Evolutionary conservation across 2,113 vertebrate genomes (phyloP).

Genomic region (Pao palembangensis): DNA sequence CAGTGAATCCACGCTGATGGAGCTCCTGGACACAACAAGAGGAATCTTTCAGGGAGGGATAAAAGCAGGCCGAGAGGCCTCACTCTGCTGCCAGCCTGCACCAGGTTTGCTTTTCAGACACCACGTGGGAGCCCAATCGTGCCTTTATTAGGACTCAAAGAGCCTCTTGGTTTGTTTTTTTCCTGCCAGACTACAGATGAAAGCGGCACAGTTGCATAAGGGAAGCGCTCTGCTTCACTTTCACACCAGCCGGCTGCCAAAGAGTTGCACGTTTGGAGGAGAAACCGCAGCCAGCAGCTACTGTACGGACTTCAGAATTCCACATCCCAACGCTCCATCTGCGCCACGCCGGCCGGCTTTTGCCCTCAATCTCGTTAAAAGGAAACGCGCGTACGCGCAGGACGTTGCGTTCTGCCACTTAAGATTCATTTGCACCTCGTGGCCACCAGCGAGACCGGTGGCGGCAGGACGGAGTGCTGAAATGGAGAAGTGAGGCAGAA

Average conservation of each 20-base stretch:
- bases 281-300: conserved; percentile 33
- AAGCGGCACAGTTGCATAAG: conserved; percentile 53
- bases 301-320: conserved; percentile 35
- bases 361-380: not conserved
- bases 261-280: conserved; percentile 22
- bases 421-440: conserved; percentile 17
- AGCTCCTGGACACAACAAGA: conserved; percentile 47
- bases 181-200: conserved; percentile 60
- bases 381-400: conserved; percentile 7
- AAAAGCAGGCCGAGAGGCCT: conserved; percentile 40
- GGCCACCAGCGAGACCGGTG: conserved; percentile 31
- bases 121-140: conserved; percentile 35
- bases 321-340: not conserved
- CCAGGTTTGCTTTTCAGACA: conserved; percentile 49
- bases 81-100: conserved; percentile 19
- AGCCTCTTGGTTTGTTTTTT: conserved; percentile 27
- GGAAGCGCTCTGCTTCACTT: conserved; percentile 56
- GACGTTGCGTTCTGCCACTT: conserved; percentile 15
- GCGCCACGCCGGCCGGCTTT: not conserved
- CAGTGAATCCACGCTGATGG: conserved; percentile 38
- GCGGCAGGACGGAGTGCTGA: conserved; percentile 40
- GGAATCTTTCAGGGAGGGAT: conserved; percentile 51
- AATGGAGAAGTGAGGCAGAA: conserved; percentile 59
- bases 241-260: conserved; percentile 28
- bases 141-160: conserved; percentile 46